Evolutionary conservation across 2,113 vertebrate genomes (phyloP).

Genomic region (Chaetodon auriga): DNA sequence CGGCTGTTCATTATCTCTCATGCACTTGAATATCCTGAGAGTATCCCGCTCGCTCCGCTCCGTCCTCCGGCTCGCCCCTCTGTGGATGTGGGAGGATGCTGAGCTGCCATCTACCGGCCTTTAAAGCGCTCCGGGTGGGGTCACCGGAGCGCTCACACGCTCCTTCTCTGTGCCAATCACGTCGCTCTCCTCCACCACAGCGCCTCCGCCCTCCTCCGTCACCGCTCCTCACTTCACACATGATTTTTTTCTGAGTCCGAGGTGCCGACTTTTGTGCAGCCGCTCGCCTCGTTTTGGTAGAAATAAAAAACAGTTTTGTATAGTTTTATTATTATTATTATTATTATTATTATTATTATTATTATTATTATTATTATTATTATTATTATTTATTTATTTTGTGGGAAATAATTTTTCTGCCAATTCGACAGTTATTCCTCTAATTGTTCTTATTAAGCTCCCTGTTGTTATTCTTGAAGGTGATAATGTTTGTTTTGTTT

Average conservation of each 20-base stretch:
- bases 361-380: too few species aligned
- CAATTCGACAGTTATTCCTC: neutral
- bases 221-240: conserved; percentile 6
- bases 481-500: neutral
- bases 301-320: neutral
- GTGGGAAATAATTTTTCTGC: neutral
- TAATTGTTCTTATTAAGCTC: neutral
- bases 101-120: conserved; percentile 91
- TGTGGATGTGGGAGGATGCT: conserved; percentile 72
- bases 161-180: conserved; percentile 90
- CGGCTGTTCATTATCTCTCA: conserved; percentile 14
- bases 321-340: too few species aligned
- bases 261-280: neutral
- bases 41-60: conserved; percentile 22
- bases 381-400: conserved; percentile 1
- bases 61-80: conserved; percentile 18
- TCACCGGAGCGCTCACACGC: conserved; percentile 85
- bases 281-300: neutral
- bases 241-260: conserved; percentile 8
- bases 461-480: neutral
- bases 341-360: too few species aligned
- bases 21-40: conserved; percentile 30
- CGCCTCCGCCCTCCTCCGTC: neutral
- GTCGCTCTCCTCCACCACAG: conserved; percentile 31
- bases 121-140: conserved; percentile 91